Evolutionary conservation across 2,888 invertebrate genomes (phyloP), one percentile per base, ranked within the genome.

Genomic region (Megastigmus dorsalis): DNA sequence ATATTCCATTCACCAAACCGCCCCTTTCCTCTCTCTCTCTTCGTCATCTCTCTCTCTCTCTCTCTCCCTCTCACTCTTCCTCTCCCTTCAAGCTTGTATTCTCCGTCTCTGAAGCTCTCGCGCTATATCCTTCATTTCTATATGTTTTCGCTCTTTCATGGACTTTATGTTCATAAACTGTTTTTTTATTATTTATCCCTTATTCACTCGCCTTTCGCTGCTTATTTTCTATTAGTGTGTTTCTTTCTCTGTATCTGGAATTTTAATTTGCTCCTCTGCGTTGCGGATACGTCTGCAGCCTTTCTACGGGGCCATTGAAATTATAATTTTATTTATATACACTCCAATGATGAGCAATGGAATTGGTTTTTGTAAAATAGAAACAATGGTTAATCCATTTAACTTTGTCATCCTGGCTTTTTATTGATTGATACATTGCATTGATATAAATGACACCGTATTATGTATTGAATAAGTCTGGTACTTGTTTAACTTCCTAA

Each of bases 1-100:
- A 88, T 88, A 88, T 88, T 87, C 87, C 86, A 88, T 88, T 88
- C 87, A 87, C 82, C 82, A 82, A 86, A 84, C 80, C 83, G 77
- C 78, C 82, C 82, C 79, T 59, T 71, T 54, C 74, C 66, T 75
- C 71, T 75, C 26, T 20, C 57, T 23, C 9, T 3, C 59, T 1
- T 23, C 0, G 0, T 15, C 18, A 0, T 45, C 10, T 30, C 45
- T 74, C 72, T 54, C 36, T 50, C 75, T 63, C 72, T 28, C 68
- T 54, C 66, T 72, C 63, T 48, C 23, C 50, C 77, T 54, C 68
- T 80, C 82, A 78, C 82, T 45, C 63, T 63, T 3, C 26, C 10
- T 26, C 26, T 6, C 6, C 15, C 30, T 45, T 63, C 45, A 38
- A 20, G 62, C 20, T 45, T 72, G 59, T 60, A 62, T 71, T 66